Evolutionary conservation across 2,797 vertebrate species (phyloP).

Genomic region (Coluber constrictor): DNA sequence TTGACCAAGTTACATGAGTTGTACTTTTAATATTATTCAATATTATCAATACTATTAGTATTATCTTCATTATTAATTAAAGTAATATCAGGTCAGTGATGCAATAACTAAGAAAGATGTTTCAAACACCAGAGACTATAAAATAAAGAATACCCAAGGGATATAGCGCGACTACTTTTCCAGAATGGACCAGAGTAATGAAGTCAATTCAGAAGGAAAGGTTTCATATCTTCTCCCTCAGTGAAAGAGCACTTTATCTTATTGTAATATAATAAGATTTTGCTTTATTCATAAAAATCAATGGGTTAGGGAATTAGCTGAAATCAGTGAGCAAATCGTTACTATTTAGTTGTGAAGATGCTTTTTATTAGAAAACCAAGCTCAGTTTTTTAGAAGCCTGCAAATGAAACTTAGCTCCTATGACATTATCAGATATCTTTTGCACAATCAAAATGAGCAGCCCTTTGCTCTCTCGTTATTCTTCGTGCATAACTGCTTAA

Average conservation of each 20-base stretch:
- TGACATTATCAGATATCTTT: constrained; percentile 21
- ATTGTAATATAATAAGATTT: constrained; percentile 1
- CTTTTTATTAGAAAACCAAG: background rate
- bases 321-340: background rate
- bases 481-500: constrained; percentile 22
- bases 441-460: background rate
- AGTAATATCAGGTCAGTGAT: constrained; percentile 20
- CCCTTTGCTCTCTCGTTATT: background rate
- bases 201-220: background rate
- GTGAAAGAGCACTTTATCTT: background rate
- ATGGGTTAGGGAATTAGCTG: background rate
- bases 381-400: constrained; percentile 22
- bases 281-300: constrained; percentile 11
- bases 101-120: constrained; percentile 5
- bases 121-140: constrained; percentile 21
- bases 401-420: constrained; percentile 40
- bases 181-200: background rate
- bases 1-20: background rate
- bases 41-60: background rate
- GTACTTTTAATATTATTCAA: background rate
- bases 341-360: background rate
- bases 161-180: background rate
- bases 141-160: background rate
- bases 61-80: constrained; percentile 7
- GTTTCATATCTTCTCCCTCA: background rate